A percentile compares a stretch with the other conserved stretches of the same genome.
These are phyloP conservation scores for Zaprionus capensis DNA, from an alignment of 1,140 invertebrate genomes.

Conservation along the genomic window DNA sequence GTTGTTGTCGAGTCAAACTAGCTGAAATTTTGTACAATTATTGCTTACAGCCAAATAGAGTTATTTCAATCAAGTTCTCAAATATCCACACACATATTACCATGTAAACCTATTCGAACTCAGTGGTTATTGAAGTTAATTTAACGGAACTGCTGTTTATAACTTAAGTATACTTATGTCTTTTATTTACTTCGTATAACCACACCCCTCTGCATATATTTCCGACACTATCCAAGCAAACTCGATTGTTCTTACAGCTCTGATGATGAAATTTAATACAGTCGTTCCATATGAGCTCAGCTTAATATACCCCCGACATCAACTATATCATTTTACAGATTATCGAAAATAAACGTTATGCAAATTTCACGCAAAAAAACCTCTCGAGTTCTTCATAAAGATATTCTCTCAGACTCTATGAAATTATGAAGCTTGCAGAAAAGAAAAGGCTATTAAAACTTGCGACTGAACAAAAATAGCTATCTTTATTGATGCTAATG, in stretches of 20 bases:
- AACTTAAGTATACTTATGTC: not conserved
- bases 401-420: not conserved
- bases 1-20: not conserved
- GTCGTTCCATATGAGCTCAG: not conserved
- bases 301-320: not conserved
- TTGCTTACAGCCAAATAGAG: not conserved
- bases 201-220: not conserved
- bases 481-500: constrained; percentile 2
- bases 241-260: not conserved
- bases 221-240: not conserved
- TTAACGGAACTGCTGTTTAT: not conserved
- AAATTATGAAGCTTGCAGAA: not conserved
- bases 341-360: not conserved
- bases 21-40: not conserved
- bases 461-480: not conserved
- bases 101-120: not conserved
- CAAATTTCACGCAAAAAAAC: not conserved
- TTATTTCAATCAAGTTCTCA: not conserved
- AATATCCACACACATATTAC: not conserved
- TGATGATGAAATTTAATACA: not conserved
- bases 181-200: not conserved
- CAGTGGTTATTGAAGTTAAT: not conserved
- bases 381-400: not conserved
- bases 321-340: constrained; percentile 3
- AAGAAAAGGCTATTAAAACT: not conserved